Base-by-base conservation (phyloP, 2,797 vertebrate genomes). In the Eutrigla gurnardus region DNA sequence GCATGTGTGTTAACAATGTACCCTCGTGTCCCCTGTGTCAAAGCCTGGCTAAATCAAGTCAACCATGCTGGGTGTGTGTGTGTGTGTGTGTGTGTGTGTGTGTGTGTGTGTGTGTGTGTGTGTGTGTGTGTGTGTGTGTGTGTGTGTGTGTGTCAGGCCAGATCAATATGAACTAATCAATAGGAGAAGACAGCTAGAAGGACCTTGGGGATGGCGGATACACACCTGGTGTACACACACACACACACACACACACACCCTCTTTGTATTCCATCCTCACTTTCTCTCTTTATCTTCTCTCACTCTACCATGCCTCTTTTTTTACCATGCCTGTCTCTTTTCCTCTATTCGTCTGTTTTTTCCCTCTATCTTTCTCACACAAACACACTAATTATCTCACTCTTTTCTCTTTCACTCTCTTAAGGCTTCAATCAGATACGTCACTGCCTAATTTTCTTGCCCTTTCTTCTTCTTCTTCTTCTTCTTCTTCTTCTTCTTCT, bases 151-250 rank as follows among this genome's bases (percentile, higher is more conserved):
- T 70, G 77, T 74, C 77, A 74, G 70, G 77, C 79, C 77, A 78
- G 86, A 93, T 93, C 91, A 93, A 93, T 93, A 92, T 82, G 80
- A 87, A 86, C 82, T 92, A 91, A 93, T 93, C 92, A 89, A 93
- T 93, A 88, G 83, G 83, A 91, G 89, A 91, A 91, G 91, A 93
- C 91, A 91, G 90, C 87, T 88, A 86, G 90, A 88, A 92, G 92
- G 91, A 91, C 92, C 90, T 87, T 88, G 85, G 92, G 91, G 91
- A 91, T 45, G 39, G 54, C 76, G 86, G 80, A 86, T 75, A 87
- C 70, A 91, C 90, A 90, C 86, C 86, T 88, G 81, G 72, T 77
- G 74, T 17, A 61, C 61, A 52, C 81, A 65, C 65, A 57, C 75
- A 43, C 81, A 57, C 78, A 57, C 70, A 75, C 66, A 73, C 80